Evolutionary conservation across 2,113 vertebrate species (phyloP), one percentile per base, ranked within the genome.

Genomic region (Corydoras sp.): DNA sequence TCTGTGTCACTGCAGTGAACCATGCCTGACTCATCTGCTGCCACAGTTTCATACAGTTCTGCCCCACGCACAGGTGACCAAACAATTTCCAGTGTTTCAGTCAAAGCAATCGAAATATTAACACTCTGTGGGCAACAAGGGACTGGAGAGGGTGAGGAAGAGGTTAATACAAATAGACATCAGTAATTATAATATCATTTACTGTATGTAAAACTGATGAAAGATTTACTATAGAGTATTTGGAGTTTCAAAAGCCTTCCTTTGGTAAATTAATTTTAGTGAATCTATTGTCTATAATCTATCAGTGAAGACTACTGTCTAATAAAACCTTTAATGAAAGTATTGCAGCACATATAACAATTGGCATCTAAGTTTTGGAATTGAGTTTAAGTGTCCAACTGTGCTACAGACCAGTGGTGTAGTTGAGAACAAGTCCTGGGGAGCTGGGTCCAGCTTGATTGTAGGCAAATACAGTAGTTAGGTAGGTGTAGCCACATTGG

Each of bases 121-220:
- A 96, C 84, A 68, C 84, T 80, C n/a, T 84, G 72, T 15, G 95
- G 95, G 78, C 95, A 97, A 49, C 96, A 98, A 7, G 93, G 94
- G 24, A 93, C 96, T 98, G 82, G 51, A 60, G 35, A 77, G 8
- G 18, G 14, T 31, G 3, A 62, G 18, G 2, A 43, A 56, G n/a
- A 14, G 14, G 51, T 12, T 53, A 53, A 53, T 53, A 53, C 51
- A 53, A 14, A 14, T 10, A 53, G 13, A 53, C 10, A 53, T 6
- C 3, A 10, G 4, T 43, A 43, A 43, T 43, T 43, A 43, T 5
- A 43, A 43, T 24, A 24, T 24, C 1, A 24, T 24, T n/a, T n/a
- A n/a, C n/a, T 35, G 32, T 35, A 35, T 43, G 35, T 43, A 43
- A 4, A 43, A 43, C 35, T 43, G 35, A 43, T 43, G 1, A 43